These are phyloP conservation scores for Acipenser oxyrinchus DNA, from an alignment of 2,797 vertebrate species.

Conservation along the genomic window DNA sequence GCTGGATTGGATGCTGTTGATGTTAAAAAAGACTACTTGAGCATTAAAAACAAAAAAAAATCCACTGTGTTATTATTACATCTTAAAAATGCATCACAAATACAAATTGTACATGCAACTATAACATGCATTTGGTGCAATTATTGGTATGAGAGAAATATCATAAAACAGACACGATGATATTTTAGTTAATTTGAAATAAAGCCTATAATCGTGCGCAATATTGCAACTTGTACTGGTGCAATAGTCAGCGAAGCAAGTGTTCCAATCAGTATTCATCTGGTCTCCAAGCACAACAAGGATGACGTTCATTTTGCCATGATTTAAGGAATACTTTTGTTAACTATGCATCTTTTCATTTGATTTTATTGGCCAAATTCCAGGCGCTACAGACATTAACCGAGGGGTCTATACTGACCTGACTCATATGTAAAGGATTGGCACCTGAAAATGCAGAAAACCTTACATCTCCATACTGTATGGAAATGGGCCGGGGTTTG, in stretches of 20 bases:
- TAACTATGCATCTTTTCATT: not conserved
- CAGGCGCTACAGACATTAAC: not conserved
- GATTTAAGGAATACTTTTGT: not conserved
- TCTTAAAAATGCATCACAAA: not conserved
- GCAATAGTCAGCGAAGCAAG: too few relatives aligned
- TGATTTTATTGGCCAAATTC: not conserved
- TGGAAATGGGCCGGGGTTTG: conserved; percentile 78
- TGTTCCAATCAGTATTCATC: not conserved
- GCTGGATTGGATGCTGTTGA: conserved; percentile 46
- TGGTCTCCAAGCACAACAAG: too few relatives aligned
- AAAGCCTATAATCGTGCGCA: not conserved
- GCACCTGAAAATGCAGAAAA: conserved; percentile 50
- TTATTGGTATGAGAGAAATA: not conserved
- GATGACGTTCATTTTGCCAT: not conserved
- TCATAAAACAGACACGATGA: not conserved
- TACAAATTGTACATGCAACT: too few relatives aligned
- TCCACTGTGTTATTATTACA: not conserved
- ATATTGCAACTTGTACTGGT: not conserved
- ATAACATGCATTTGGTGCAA: too few relatives aligned
- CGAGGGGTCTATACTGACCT: not conserved
- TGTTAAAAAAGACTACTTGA: conserved; percentile 47
- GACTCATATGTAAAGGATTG: conserved; percentile 70
- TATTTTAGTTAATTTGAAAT: not conserved
- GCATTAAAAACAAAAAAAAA: conserved; percentile 12
- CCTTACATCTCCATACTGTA: conserved; percentile 75